Evolutionary conservation across 2,113 vertebrate genomes (phyloP), one percentile per base, ranked within the genome.

Genomic region (Mesoclemmys tuberculata): DNA sequence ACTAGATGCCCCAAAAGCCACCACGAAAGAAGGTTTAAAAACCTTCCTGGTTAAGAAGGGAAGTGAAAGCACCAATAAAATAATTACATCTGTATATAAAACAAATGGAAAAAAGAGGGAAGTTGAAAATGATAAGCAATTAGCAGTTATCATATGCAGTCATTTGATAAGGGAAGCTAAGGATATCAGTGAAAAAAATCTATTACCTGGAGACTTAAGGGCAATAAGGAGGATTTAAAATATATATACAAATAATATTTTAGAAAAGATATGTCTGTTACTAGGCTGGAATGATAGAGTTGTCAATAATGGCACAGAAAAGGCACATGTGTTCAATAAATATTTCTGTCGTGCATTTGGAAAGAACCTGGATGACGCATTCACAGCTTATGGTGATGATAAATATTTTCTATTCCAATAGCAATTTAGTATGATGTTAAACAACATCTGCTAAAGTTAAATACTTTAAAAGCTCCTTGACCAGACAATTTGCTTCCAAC

Each of bases 1-100:
- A 86, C 80, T 85, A 84, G 84, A 82, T 71, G 68, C 85, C 64
- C 64, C 44, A 21, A 48, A 88, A 93, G 13, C 93, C 91, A 12
- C 58, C 54, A 89, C 24, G 86, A 24, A 52, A 52, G 44, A 80
- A 22, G 27, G 19, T 80, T 52, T 24, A 80, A 26, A 80, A 22
- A 52, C 16, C 5, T 22, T 80, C 46, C 16, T 80, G 9, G 31
- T 46, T 52, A 9, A 8, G 55, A 38, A 74, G 80, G 52, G 77
- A 89, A 22, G 26, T 6, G 80, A 58, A 71, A 82, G 71, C 68
- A 91, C 8, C 91, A 1, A 0, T 44, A n/a, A 51, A 51, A 2
- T 19, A 81, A 27, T 51, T 41, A 18, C 41, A 41, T 5, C 3
- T 1, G 0, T 1, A 5, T 27, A 74, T 48, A 3, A 87, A 94